phyloP scores from a whole-genome alignment of 2,888 invertebrate species.

The Microdon myrmicae region DNA sequence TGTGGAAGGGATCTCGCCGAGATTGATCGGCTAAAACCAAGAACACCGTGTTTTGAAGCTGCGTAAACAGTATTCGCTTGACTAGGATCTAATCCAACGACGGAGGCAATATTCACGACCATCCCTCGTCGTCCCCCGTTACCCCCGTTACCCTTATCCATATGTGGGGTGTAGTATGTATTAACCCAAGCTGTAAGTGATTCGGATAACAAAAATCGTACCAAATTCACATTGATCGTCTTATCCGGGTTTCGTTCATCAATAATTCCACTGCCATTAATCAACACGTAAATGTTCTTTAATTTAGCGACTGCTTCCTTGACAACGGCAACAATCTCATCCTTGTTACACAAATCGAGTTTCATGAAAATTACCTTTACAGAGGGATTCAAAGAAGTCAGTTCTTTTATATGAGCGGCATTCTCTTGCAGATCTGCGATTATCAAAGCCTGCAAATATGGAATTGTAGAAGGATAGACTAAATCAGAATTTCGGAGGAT shows the following conservation, averaged over 20 bases:
- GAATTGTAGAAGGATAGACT: neutral
- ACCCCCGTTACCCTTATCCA: conserved; percentile 61
- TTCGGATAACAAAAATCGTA: conserved; percentile 56
- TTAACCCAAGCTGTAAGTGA: conserved; percentile 60
- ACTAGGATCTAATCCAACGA: conserved; percentile 55
- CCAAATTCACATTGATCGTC: conserved; percentile 63
- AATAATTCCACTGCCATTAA: conserved; percentile 53
- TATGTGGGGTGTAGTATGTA: conserved; percentile 62
- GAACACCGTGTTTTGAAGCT: conserved; percentile 60
- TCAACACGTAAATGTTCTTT: conserved; percentile 51
- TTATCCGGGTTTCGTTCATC: conserved; percentile 42
- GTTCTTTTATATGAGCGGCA: conserved; percentile 18
- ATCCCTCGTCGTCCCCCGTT: conserved; percentile 62
- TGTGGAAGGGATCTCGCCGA: conserved; percentile 48
- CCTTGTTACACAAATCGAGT: conserved; percentile 43
- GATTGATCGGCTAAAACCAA: conserved; percentile 57
- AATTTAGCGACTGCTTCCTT: conserved; percentile 29
- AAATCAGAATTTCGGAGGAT: neutral
- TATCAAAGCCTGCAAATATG: conserved; percentile 36
- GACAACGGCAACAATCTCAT: conserved; percentile 29
- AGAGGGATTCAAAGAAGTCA: conserved; percentile 18
- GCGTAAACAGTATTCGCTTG: conserved; percentile 58
- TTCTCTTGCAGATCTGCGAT: conserved; percentile 43
- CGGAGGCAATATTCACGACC: conserved; percentile 61
- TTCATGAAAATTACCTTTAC: conserved; percentile 24